A percentile compares a stretch with the other conserved stretches of the same genome.
phyloP scores from a whole-genome alignment of 2,797 vertebrate genomes.

The Manis javanica region DNA sequence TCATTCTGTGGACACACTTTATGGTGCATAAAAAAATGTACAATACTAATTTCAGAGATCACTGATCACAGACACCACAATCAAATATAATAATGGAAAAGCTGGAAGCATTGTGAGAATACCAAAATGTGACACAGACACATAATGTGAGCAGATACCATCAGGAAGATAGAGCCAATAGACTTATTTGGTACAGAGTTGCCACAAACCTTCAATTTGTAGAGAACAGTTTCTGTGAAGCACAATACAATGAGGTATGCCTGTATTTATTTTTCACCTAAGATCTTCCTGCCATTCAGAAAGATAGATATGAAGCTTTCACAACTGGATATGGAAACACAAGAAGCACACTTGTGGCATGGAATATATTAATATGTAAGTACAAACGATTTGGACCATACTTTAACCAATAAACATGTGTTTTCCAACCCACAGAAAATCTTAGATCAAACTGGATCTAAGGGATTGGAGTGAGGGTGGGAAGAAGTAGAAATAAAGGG shows the following conservation, averaged over 20 bases:
- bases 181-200: too few relatives aligned
- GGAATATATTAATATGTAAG: constrained; percentile 27
- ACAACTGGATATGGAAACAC: background rate
- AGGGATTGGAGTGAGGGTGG: background rate
- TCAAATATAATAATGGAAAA: too few relatives aligned
- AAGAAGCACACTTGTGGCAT: background rate
- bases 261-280: background rate
- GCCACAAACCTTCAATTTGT: too few relatives aligned
- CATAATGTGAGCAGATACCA: too few relatives aligned
- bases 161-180: too few relatives aligned
- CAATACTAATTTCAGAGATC: too few relatives aligned
- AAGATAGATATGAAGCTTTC: background rate
- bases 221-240: background rate
- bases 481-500: background rate
- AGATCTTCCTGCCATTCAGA: background rate
- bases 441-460: background rate
- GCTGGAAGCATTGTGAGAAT: too few relatives aligned
- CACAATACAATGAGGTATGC: background rate
- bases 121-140: too few relatives aligned
- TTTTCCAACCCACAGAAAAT: background rate
- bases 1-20: too few relatives aligned
- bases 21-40: too few relatives aligned
- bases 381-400: background rate
- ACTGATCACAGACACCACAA: too few relatives aligned
- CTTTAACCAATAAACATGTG: background rate